Evolutionary conservation across 2,797 vertebrate genomes (phyloP), one percentile per base, ranked within the genome.

Genomic region (Darevskia mixta): DNA sequence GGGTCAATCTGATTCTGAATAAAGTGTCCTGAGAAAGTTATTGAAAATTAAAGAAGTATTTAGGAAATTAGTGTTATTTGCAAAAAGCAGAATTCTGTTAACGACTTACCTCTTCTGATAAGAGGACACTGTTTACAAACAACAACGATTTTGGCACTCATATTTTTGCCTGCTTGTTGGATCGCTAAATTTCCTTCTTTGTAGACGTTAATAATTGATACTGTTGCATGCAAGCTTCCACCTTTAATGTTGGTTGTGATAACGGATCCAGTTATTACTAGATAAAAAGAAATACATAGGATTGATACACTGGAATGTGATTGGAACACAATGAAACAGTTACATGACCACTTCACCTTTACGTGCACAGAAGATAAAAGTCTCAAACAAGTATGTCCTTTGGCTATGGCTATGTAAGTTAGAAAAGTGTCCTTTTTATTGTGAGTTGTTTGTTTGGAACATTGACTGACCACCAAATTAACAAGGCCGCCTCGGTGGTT

Each of bases 91-190:
- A 85, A 80, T 77, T 55, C 61, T 10, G 71, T 69, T 83, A 66
- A 0, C 90, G 76, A 96, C 98, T 98, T 92, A 99, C 99, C 98
- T 98, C 98, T 97, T 94, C 97, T 97, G 96, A 99, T 95, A 66
- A 98, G 97, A 23, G 99, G 99, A 84, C 99, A 99, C 95, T 99
- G 99, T 96, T 97, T 99, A 96, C 99, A 99, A 86, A 98, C 96
- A 94, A 99, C 98, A 32, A 96, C 67, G 77, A 99, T 97, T 95
- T 98, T 99, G 95, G 98, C 98, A 92, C 98, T 99, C 98, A 99
- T 98, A 84, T 96, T 98, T 95, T 99, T 99, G 89, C 99, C 99
- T 0, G 99, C 99, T 96, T 99, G 99, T 90, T 99, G 99, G 88
- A 99, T 98, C 82, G 97, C 98, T 95, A 99, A 93, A 83, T 90